These are phyloP conservation scores for Triplophysa rosa DNA, from an alignment of 2,113 vertebrate genomes.

Conservation along the genomic window DNA sequence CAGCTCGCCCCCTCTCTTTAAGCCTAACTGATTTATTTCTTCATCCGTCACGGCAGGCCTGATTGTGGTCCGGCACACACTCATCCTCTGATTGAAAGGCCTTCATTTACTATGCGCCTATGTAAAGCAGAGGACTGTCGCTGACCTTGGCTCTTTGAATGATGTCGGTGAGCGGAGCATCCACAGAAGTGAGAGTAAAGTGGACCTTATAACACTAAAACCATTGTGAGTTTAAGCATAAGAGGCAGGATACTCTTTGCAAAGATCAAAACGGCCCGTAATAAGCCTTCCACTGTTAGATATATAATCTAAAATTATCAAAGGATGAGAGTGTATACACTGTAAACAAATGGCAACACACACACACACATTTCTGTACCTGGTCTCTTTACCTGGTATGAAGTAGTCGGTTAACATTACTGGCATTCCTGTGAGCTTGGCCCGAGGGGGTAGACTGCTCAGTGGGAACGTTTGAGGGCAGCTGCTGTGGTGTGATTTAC, in stretches of 20 bases:
- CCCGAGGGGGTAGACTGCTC: slow-evolving; percentile 67
- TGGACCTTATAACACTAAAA: slow-evolving; percentile 49
- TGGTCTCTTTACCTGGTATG: background rate
- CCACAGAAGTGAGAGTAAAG: slow-evolving; percentile 40
- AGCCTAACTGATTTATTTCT: slow-evolving; percentile 71
- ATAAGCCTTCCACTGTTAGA: background rate
- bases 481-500: slow-evolving; percentile 90
- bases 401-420: slow-evolving; percentile 76
- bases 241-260: background rate
- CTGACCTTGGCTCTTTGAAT: slow-evolving; percentile 71
- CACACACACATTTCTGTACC: background rate
- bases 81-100: slow-evolving; percentile 74
- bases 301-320: background rate
- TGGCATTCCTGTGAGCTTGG: slow-evolving; percentile 76
- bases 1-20: slow-evolving; percentile 26
- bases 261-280: background rate
- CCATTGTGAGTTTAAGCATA: slow-evolving; percentile 21
- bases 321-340: background rate
- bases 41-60: slow-evolving; percentile 63
- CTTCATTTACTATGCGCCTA: slow-evolving; percentile 75
- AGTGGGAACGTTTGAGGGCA: slow-evolving; percentile 81
- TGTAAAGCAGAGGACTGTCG: slow-evolving; percentile 72
- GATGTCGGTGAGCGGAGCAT: slow-evolving; percentile 33
- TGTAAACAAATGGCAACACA: background rate
- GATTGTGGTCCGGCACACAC: slow-evolving; percentile 57